Evolutionary conservation across 1,140 invertebrate genomes (phyloP).

Genomic region (Cotesia glomerata): DNA sequence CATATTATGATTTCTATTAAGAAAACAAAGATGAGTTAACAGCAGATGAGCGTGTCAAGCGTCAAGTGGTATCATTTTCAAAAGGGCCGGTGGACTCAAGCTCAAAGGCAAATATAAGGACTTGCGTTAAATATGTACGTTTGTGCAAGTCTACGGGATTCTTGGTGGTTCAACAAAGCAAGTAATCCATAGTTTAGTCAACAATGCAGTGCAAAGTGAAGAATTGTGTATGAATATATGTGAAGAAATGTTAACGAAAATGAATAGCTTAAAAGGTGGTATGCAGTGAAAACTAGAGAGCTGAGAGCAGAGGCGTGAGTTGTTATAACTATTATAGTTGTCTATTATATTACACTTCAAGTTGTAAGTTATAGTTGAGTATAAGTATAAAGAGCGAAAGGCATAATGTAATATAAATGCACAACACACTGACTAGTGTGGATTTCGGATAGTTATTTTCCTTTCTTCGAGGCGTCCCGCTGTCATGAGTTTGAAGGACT

Average conservation of each 20-base stretch:
- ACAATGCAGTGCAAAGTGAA: not conserved
- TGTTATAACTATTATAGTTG: not conserved
- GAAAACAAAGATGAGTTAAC: too few species aligned
- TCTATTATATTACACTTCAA: too few species aligned
- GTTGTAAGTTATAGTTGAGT: too few species aligned
- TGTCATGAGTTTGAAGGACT: constrained; percentile 31
- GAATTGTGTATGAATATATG: not conserved
- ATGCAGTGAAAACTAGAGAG: not conserved
- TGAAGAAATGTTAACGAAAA: not conserved
- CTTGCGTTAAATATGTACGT: not conserved
- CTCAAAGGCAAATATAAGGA: not conserved
- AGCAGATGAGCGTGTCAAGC: not conserved
- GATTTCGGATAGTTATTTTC: not conserved
- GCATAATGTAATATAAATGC: not conserved
- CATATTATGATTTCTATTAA: too few species aligned
- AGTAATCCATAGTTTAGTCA: constrained; percentile 23
- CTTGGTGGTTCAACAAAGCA: constrained; percentile 5
- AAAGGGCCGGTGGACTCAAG: not conserved
- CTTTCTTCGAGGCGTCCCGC: constrained; percentile 27
- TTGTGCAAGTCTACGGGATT: not conserved
- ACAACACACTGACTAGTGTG: not conserved
- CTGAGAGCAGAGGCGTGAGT: too few species aligned
- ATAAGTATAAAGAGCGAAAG: not conserved
- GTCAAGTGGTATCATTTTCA: not conserved
- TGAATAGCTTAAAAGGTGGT: not conserved